These are phyloP conservation scores for Felis chaus DNA, from an alignment of 2,113 vertebrate species.

Conservation along the genomic window DNA sequence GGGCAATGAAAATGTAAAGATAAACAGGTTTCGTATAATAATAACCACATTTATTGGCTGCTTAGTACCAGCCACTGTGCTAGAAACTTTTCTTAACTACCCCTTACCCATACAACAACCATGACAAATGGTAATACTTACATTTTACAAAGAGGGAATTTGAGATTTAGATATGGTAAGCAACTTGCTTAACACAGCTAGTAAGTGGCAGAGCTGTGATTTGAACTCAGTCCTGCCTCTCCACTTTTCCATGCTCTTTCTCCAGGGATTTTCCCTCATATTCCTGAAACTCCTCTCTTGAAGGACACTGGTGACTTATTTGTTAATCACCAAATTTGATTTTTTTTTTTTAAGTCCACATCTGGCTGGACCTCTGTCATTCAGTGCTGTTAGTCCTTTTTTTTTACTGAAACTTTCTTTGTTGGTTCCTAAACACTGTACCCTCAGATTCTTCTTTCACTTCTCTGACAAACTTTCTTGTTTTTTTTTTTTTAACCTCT, in stretches of 20 bases:
- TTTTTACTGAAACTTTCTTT: not conserved
- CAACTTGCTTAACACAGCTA: not conserved
- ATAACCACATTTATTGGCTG: not conserved
- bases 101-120: not conserved
- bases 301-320: not conserved
- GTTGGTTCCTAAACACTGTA: not conserved
- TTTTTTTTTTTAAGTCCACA: not conserved
- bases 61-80: not conserved
- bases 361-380: not conserved
- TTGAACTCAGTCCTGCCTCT: not conserved
- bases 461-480: not conserved
- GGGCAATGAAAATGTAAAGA: not conserved
- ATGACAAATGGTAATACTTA: not conserved
- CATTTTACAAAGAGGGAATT: not conserved
- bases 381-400: not conserved
- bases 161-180: not conserved
- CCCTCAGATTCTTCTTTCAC: not conserved
- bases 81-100: not conserved
- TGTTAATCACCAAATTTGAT: not conserved
- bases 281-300: not conserved
- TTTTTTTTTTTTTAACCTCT: not conserved
- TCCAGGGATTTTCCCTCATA: not conserved
- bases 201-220: not conserved
- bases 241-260: not conserved
- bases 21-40: not conserved